Evolutionary conservation across 2,797 vertebrate genomes (phyloP), one percentile per base, ranked within the genome.

Genomic region (Chloroceryle inda): DNA sequence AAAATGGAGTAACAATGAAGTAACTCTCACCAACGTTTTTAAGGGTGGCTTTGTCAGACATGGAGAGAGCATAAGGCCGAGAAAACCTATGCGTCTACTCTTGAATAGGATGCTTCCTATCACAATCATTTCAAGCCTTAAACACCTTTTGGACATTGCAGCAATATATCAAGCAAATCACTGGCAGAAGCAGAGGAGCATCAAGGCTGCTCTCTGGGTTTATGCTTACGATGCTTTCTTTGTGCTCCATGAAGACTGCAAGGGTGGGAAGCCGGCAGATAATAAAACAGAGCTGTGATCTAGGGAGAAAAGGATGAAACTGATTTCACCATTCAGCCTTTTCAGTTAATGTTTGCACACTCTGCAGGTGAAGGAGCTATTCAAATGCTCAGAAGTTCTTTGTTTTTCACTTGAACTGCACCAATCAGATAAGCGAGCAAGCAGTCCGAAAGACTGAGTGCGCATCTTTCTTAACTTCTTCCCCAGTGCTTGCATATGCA

Each of bases 381-480:
- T 97, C 86, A 81, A 89, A 40, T 89, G 91, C 74, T 73, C 95
- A 80, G 16, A 67, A 67, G 44, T 97, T 91, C 61, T 94, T 78
- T 97, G 83, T 79, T 92, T 89, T 87, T 86, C 81, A 50, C 76
- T 98, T 21, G 88, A 97, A 79, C 76, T 96, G 78, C 95, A 96
- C 84, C 87, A 93, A 87, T 75, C 74, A 94, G 97, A 89, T 97
- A 97, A 95, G 72, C 21, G 14, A 61, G 35, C 58, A 52, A 90
- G 67, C 35, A 33, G 44, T 74, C 47, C 37, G 71, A 20, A 27
- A 72, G 58, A 63, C 27, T 42, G 9, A 38, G 52, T 17, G 8
- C 55, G 52, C 29, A 33, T 29, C 47, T 37, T 37, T 50, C 66
- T 68, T 49, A 27, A 37, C 33, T 64, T 75, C n/a, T 85, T 92